Evolutionary conservation across 2,888 invertebrate species (phyloP).

Genomic region (Torymus texanus): DNA sequence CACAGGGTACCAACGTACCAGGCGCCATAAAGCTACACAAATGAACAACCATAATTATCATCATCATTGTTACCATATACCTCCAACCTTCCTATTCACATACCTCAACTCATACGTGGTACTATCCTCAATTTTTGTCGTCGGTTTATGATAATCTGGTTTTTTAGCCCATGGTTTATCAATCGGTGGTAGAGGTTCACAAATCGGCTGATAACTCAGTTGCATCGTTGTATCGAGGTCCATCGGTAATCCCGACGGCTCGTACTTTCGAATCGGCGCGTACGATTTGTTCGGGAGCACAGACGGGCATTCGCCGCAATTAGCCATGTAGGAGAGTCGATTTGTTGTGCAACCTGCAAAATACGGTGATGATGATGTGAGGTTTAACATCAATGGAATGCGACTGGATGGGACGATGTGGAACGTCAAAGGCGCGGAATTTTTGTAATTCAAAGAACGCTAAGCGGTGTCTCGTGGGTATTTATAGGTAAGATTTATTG

Average conservation of each 20-base stretch:
- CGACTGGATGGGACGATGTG: no score
- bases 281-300: conserved; percentile 74
- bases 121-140: conserved; percentile 76
- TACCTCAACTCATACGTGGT: conserved; percentile 81
- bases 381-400: no score
- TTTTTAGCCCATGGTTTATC: conserved; percentile 75
- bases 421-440: no score
- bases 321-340: conserved; percentile 78
- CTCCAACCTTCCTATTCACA: background rate
- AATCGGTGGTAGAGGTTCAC: conserved; percentile 66
- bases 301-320: conserved; percentile 76
- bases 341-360: conserved; percentile 80
- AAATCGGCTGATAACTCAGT: conserved; percentile 76
- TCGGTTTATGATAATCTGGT: conserved; percentile 72
- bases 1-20: conserved; percentile 65
- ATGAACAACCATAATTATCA: background rate
- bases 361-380: no score
- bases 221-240: conserved; percentile 77
- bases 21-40: conserved; percentile 67
- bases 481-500: no score
- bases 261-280: conserved; percentile 76
- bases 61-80: background rate
- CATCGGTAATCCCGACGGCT: conserved; percentile 77
- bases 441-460: no score
- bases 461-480: no score